Evolutionary conservation across 1,140 invertebrate species (phyloP), one percentile per base, ranked within the genome.

Genomic region (Saxidomus purpurata): DNA sequence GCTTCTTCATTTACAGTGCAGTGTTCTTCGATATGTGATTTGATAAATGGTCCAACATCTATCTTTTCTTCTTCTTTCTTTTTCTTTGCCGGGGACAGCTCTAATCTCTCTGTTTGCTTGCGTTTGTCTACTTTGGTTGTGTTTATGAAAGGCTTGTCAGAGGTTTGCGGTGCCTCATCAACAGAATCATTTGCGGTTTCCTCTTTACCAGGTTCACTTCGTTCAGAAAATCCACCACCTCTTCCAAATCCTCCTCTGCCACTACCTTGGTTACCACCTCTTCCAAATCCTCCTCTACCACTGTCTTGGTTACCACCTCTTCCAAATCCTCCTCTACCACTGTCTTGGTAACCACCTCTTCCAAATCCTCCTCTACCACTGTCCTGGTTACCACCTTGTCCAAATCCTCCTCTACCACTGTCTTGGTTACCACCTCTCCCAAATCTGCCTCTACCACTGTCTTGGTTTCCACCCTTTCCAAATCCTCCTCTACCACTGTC

Each of bases 21-120:
- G 34, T 82, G 52, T 25, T 77, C 52, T 47, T 83, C 71, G 31
- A 89, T 63, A 47, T 89, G 87, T 40, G 63, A 31, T 47, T 89
- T 15, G 43, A 89, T 89, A 59, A 89, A 74, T 52, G 80, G 80
- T 61, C 43, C 4, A n/a, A 89, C 40, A 47, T 89, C 87, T 25
- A 89, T 22, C 49, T 40, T 83, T 49, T 88, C 86, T 13, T 89
- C 79, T 47, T 89, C 79, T 31, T 83, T 89, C 28, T 83, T 63
- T 81, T 83, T 83, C 38, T 83, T 89, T 15, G 76, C 47, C 4
- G 43, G 38, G 0, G 76, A 52, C 28, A 49, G 25, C 8, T 36
- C 43, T 6, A 83, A n/a, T 2, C 34, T 13, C 38, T 83, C 59
- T 17, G 9, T 17, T 2, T 0, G 22, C 13, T 83, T 83, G 36